These are phyloP conservation scores for Seison nebaliae DNA, from an alignment of 1,140 invertebrate species.

Conservation along the genomic window DNA sequence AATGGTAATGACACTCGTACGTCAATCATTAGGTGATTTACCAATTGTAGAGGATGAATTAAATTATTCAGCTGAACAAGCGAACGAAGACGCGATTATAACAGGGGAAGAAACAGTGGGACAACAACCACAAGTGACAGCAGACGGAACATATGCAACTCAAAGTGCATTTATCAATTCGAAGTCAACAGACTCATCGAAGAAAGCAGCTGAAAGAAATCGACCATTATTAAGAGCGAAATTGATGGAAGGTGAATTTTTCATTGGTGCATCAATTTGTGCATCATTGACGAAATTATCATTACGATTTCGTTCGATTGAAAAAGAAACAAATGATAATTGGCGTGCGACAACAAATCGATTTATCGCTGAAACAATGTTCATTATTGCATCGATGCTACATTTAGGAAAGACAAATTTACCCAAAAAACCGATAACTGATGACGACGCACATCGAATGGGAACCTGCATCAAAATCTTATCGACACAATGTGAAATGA, in stretches of 20 bases:
- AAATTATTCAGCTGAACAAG: constrained; percentile 31
- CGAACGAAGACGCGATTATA: constrained; percentile 26
- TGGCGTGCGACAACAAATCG: constrained; percentile 4
- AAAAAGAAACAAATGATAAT: constrained; percentile 17
- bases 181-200: background rate
- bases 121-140: constrained; percentile 25
- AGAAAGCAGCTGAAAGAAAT: constrained; percentile 19
- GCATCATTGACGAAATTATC: constrained; percentile 69
- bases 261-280: constrained; percentile 64
- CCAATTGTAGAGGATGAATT: constrained; percentile 68
- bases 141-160: constrained; percentile 85
- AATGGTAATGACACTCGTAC: constrained; percentile 46
- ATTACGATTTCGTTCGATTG: constrained; percentile 37
- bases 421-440: constrained; percentile 44
- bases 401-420: constrained; percentile 49
- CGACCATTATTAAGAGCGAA: constrained; percentile 56
- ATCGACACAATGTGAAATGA: constrained; percentile 41
- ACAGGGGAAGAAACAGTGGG: constrained; percentile 18
- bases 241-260: constrained; percentile 76
- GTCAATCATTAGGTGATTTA: constrained; percentile 48
- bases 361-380: constrained; percentile 54
- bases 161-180: constrained; percentile 63
- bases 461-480: constrained; percentile 44
- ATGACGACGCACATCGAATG: constrained; percentile 71
- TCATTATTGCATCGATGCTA: constrained; percentile 56